Conservation (phyloP, 2,113 vertebrate genomes). For the Laterallus jamaicensis region DNA sequence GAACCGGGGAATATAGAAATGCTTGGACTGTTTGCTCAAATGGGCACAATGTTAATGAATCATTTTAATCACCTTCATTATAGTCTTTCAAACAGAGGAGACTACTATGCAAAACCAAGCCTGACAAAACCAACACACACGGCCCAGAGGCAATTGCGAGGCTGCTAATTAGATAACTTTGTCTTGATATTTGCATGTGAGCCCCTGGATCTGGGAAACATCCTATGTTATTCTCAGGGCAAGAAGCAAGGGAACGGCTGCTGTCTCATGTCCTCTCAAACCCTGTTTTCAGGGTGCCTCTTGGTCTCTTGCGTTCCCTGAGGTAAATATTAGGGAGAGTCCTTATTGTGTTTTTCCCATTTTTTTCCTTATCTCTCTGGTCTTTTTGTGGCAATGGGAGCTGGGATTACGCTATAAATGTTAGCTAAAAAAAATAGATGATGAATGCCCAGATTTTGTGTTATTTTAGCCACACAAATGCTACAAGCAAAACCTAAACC, state of each 20-base stretch:
- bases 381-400: neutral
- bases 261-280: neutral
- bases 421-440: neutral
- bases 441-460: neutral
- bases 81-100: conserved; percentile 21
- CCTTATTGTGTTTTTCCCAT: neutral
- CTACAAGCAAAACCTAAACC: conserved; percentile 1
- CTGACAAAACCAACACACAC: neutral
- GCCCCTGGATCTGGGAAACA: conserved; percentile 46
- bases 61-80: conserved; percentile 50
- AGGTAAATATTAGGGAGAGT: neutral
- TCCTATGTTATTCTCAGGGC: neutral
- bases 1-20: conserved; percentile 18
- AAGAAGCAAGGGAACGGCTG: neutral
- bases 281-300: neutral
- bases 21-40: conserved; percentile 49
- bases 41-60: conserved; percentile 33
- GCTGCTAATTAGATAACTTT: conserved; percentile 58
- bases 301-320: neutral
- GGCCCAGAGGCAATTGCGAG: conserved; percentile 20
- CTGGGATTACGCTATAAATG: neutral
- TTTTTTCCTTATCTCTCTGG: neutral
- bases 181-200: conserved; percentile 50
- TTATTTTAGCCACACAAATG: neutral
- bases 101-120: neutral